Evolutionary conservation across 2,797 vertebrate species (phyloP).

Genomic region (Oreonectes daqikongensis): DNA sequence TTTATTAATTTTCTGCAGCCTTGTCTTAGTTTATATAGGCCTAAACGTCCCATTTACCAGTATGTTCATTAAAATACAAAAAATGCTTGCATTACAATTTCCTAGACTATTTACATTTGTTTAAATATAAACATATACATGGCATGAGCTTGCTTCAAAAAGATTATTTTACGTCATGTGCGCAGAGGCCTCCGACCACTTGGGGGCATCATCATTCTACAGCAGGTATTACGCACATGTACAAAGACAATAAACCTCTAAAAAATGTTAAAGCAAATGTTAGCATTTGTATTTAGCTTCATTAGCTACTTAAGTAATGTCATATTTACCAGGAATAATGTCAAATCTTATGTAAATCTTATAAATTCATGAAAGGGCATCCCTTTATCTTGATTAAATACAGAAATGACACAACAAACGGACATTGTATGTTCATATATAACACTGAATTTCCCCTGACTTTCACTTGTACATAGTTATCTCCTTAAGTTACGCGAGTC

Average conservation of each 20-base stretch:
- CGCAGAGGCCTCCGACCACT: not conserved
- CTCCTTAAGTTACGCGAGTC: not conserved
- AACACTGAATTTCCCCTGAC: conserved; percentile 5
- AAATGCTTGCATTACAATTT: no score
- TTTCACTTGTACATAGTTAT: not conserved
- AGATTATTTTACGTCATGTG: not conserved
- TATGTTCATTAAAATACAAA: no score
- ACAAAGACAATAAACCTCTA: not conserved
- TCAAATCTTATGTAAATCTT: not conserved
- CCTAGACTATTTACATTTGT: no score
- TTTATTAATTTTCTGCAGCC: no score
- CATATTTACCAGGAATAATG: not conserved
- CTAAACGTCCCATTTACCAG: no score
- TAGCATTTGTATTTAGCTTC: not conserved
- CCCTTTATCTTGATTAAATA: no score
- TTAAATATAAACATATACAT: not conserved
- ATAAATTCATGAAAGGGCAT: no score
- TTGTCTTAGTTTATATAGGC: no score
- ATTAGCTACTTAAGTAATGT: not conserved
- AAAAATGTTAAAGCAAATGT: not conserved
- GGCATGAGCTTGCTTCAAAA: not conserved
- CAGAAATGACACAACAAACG: no score
- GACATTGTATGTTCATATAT: no score
- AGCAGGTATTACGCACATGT: not conserved
- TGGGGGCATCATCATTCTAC: not conserved